These are phyloP conservation scores for Pseudoatta argentina DNA, from an alignment of 1,140 invertebrate species.

Conservation along the genomic window DNA sequence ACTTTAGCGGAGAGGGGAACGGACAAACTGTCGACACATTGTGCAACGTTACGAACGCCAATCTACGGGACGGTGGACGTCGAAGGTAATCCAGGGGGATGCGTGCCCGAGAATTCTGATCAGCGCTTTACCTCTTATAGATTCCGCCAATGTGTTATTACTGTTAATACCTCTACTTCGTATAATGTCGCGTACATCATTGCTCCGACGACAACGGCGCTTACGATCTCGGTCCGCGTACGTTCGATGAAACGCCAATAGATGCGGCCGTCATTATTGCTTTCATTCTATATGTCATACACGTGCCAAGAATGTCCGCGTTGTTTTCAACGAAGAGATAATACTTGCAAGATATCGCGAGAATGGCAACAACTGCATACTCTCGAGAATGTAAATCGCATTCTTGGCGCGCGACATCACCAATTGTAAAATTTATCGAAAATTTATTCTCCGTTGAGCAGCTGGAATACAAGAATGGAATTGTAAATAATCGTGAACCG, in stretches of 20 bases:
- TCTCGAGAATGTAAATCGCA: constrained; percentile 24
- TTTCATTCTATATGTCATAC: constrained; percentile 33
- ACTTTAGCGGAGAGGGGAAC: not conserved
- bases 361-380: not conserved
- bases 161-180: constrained; percentile 69
- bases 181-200: constrained; percentile 66
- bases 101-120: constrained; percentile 77
- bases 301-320: not conserved
- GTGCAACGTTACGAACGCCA: constrained; percentile 69
- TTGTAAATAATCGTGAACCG: not conserved
- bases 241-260: constrained; percentile 26
- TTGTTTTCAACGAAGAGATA: constrained; percentile 28
- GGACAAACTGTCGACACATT: constrained; percentile 63
- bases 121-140: constrained; percentile 76
- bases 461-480: not conserved
- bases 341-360: constrained; percentile 33
- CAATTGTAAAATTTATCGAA: constrained; percentile 10
- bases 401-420: not conserved
- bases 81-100: constrained; percentile 74
- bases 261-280: constrained; percentile 37
- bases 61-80: constrained; percentile 53
- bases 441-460: not conserved
- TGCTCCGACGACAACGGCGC: constrained; percentile 43
- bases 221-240: constrained; percentile 6
- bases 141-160: constrained; percentile 74